phyloP scores from a whole-genome alignment of 2,888 invertebrate species.

The Gymnocheta viridis region DNA sequence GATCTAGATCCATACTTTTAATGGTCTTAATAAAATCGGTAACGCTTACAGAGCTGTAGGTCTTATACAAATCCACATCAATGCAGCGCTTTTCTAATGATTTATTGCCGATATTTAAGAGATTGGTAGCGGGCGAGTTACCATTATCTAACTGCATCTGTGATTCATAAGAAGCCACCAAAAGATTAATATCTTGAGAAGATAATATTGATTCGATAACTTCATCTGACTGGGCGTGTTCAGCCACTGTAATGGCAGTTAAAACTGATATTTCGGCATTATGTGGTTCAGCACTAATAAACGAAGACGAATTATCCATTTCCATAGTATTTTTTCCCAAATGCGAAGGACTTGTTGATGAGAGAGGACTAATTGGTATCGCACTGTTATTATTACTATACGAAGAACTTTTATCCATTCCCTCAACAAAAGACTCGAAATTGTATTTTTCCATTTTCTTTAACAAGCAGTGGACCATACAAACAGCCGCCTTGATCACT shows the following conservation, averaged over 20 bases:
- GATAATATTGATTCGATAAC: conserved; percentile 77
- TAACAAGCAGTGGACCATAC: conserved; percentile 82
- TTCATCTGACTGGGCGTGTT: conserved; percentile 71
- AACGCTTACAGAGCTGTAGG: conserved; percentile 82
- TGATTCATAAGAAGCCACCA: conserved; percentile 84
- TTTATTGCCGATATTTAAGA: neutral
- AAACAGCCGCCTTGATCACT: conserved; percentile 85
- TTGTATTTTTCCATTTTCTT: conserved; percentile 84
- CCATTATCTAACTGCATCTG: conserved; percentile 79
- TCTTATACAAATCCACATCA: conserved; percentile 76
- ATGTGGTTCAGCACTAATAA: neutral
- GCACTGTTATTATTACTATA: neutral
- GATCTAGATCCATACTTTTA: conserved; percentile 84
- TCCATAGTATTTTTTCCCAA: neutral
- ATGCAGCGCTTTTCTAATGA: conserved; percentile 60
- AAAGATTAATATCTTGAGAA: conserved; percentile 76
- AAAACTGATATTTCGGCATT: neutral
- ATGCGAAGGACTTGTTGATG: neutral
- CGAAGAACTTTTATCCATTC: conserved; percentile 75
- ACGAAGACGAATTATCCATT: neutral
- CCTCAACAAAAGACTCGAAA: conserved; percentile 77
- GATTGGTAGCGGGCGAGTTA: no score
- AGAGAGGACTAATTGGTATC: neutral
- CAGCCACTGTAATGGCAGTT: neutral
- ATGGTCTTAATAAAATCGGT: conserved; percentile 85